Base-by-base conservation (phyloP, 2,797 vertebrate genomes). In the Scomberomorus guttatus region DNA sequence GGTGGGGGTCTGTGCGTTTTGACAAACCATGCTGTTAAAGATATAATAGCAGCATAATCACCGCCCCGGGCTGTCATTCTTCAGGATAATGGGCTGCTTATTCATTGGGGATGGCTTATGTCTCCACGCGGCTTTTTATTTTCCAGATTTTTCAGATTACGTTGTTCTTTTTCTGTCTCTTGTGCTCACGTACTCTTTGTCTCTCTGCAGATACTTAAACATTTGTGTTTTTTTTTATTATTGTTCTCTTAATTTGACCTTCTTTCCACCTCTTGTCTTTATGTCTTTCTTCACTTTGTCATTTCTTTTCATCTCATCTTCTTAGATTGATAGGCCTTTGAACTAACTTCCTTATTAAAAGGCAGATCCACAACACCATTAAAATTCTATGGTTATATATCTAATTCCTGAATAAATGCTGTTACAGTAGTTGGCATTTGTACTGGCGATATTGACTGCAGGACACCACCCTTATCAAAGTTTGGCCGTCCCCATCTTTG, bases 1-100 rank as follows among this genome's bases (percentile, higher is more conserved):
- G 71, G 80, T 72, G 75, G 83, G 86, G 82, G 93, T 95, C 93
- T 94, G 93, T 95, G 95, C 94, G 80, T 91, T 96, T 96, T 97
- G 96, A 97, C 96, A 97, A 97, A 97, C 95, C 95, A 94, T 89
- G 94, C 95, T 97, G 96, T 96, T 97, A 96, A 96, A 95, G 96
- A 96, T 96, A 97, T 97, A 97, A 97, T 96, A 96, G 96, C 94
- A 87, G 95, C 94, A 95, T 98, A 97, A 97, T 97, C 96, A 96
- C 92, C 72, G 96, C 97, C 96, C 57, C 90, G 18, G 97, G 97
- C 96, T 85, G 85, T 94, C 95, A 96, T 97, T 96, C 96, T 96
- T 97, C 96, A 96, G 94, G 94, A 96, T 97, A 96, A 96, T 95
- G 94, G 94, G 87, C 93, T 91, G 92, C 93, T 95, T 95, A 95